Base-by-base conservation (phyloP, 2,888 invertebrate species). In the Ormyrus labotus region DNA sequence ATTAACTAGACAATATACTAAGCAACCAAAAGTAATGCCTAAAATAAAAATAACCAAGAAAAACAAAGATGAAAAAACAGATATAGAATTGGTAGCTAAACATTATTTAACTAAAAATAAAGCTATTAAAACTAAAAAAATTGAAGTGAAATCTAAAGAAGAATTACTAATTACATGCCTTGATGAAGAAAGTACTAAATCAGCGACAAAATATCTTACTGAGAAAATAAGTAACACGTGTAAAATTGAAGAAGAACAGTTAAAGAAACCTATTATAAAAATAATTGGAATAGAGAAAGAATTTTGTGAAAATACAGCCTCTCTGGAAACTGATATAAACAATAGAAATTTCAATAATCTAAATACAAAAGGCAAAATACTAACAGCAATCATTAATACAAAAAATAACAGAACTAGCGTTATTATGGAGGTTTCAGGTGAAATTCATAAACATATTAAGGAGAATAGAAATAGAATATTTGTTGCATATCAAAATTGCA, bases 101-200 rank as follows among this genome's bases (percentile, higher is more conserved):
- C 11, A 19, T 6, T 48, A 48, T 48, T 10, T 64, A 64, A 11
- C 10, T 1, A 48, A 64, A 48, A 34, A 64, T 10, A 64, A 48
- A 48, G n/a, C 47, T 11, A 64, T 47, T 6, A 13, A 60, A 19
- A 64, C 63, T n/a, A 64, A 64, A 48, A 64, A 64, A 64, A 13
- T 51, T 51, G 34, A 11, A 48, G 1, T n/a, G 11, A 48, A 63
- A 63, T 48, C 9, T 10, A 48, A 64, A 0, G 48, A 64, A 48
- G 63, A 64, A 48, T 6, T 64, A 2, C 11, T n/a, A 7, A 48
- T 64, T 10, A 47, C 6, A 1, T 64, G 63, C n/a, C 11, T 11
- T 6, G 11, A 64, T 64, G 7, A 2, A n/a, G 63, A 64, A 64
- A 64, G 63, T 34, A 6, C 19, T 6, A 34, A 60, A 8, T 34